A percentile compares a stretch with the other conserved stretches of the same genome.
Evolutionary conservation across 2,113 vertebrate genomes (phyloP).

Genomic region (Machaerirhynchus nigripectus): DNA sequence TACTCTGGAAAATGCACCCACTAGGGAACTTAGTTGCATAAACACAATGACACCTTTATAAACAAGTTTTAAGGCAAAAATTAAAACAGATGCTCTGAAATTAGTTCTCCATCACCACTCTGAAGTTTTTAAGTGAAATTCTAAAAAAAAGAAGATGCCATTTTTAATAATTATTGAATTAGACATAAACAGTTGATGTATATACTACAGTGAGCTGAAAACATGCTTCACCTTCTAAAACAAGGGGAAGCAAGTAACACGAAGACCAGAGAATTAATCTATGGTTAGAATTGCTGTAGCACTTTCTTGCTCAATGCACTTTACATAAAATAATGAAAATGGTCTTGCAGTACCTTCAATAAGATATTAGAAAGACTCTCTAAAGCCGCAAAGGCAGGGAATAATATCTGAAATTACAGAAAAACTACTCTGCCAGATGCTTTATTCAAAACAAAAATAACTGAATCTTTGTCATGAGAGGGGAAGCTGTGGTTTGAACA

Average conservation of each 20-base stretch:
- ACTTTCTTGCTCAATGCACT: background rate
- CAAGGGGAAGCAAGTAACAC: background rate
- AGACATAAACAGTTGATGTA: background rate
- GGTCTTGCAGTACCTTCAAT: background rate
- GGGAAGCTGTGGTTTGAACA: background rate
- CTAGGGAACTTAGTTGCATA: background rate
- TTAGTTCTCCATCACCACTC: background rate
- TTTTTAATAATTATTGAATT: background rate
- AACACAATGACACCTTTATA: background rate
- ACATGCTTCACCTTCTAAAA: background rate
- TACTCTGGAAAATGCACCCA: background rate
- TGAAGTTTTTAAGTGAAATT: background rate
- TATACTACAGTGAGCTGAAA: background rate
- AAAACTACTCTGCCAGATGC: background rate
- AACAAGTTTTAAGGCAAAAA: background rate
- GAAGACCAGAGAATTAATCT: background rate
- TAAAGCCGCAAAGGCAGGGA: background rate
- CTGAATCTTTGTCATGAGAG: background rate
- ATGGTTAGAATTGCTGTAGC: background rate
- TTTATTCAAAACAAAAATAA: background rate
- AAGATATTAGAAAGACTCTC: background rate
- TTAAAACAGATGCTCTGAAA: background rate
- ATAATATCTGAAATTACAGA: background rate
- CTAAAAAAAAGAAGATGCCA: background rate
- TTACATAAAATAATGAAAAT: background rate